Base-by-base conservation (phyloP, 2,888 invertebrate species). In the Machimus rusticus region DNA sequence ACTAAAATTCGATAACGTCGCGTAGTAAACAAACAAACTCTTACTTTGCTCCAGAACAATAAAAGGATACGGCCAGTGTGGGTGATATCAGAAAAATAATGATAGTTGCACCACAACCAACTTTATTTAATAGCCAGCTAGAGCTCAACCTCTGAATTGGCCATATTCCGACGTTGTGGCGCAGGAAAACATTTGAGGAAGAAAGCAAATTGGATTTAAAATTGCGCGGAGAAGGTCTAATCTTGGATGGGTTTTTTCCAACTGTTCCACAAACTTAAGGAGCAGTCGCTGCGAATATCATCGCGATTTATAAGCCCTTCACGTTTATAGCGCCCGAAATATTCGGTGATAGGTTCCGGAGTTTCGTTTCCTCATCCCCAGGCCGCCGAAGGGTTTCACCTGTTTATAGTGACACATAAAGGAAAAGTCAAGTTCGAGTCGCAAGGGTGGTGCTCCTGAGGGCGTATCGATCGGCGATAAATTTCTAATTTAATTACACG, bases 401-500 rank as follows among this genome's bases (percentile, higher is more conserved):
- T 66, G 66, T 66, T 66, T 66, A 66, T 66, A 66, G 66, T 23
- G 66, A 66, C 66, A 66, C 66, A 23, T 66, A 66, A 66, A 66
- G 66, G 66, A 23, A 66, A 66, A 66, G 66, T 66, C 66, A 66
- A 66, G 66, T 66, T 23, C 28, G 66, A 28, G 66, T 28, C 66
- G 12, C 23, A 28, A 66, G 23, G 23, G 66, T 66, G 19, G 34
- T 34, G 43, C 28, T 74, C 23, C 66, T 74, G 19, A 74, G 84
- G 74, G 84, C 43, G 39, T 46, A 85, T 85, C 87, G 74, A 86
- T 81, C 81, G 81, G 37, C 87, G 79, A 87, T 87, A 87, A 87
- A 87, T 87, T 86, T 87, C 86, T 87, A 87, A 87, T 86, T 87
- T 87, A 87, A 87, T 87, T 87, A 87, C 87, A 87, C 87, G 87